phyloP scores from a whole-genome alignment of 2,888 invertebrate genomes.

The Drosophila lacicola region DNA sequence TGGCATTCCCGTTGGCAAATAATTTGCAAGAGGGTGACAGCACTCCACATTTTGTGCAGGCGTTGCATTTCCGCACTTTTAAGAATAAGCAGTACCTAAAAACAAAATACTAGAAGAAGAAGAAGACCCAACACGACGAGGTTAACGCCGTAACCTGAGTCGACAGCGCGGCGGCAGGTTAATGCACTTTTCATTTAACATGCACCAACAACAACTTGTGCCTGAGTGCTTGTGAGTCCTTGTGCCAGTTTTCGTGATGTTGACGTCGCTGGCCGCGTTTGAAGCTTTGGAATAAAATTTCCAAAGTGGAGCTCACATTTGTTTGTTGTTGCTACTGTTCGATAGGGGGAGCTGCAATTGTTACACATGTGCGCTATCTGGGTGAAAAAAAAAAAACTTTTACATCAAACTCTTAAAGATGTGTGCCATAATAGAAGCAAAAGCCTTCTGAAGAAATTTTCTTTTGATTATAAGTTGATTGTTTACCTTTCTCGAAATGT shows the following conservation, averaged over 20 bases:
- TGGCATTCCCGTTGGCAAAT: conserved; percentile 32
- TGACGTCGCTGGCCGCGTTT: conserved; percentile 9
- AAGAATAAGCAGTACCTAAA: conserved; percentile 35
- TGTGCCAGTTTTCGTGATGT: conserved; percentile 66
- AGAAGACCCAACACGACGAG: conserved; percentile 20
- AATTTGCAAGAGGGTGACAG: conserved; percentile 33
- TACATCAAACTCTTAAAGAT: too few relatives aligned
- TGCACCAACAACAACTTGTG: conserved; percentile 14
- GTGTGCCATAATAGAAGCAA: too few relatives aligned
- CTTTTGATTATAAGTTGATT: too few relatives aligned
- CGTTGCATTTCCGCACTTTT: conserved; percentile 68
- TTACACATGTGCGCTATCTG: not conserved
- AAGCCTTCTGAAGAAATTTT: too few relatives aligned
- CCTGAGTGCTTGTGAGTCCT: conserved; percentile 66
- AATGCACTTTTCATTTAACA: conserved; percentile 71
- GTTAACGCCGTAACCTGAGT: conserved; percentile 69
- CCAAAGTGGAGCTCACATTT: conserved; percentile 40
- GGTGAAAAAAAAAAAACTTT: too few relatives aligned
- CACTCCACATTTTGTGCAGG: conserved; percentile 60
- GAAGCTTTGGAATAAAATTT: conserved; percentile 36
- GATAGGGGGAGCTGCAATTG: conserved; percentile 2
- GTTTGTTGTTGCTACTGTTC: conserved; percentile 11
- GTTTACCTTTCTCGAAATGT: too few relatives aligned
- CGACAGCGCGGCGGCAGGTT: conserved; percentile 61
- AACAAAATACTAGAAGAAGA: conserved; percentile 30